A percentile compares a stretch with the other conserved stretches of the same genome.
Evolutionary conservation across 2,797 vertebrate genomes (phyloP).

Genomic region (Threskiornis aethiopicus): DNA sequence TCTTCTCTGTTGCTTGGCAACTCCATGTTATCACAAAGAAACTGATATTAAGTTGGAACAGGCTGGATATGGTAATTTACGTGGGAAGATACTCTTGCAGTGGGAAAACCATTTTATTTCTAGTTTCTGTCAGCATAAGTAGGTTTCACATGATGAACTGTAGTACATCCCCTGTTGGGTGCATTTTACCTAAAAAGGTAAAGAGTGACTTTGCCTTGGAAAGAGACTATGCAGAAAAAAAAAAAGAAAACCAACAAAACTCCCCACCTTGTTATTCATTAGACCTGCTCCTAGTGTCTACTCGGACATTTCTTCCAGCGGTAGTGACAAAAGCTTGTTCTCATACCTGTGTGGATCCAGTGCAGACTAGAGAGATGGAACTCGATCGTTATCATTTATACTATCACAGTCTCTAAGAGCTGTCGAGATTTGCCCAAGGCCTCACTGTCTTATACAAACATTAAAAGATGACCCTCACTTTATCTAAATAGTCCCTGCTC

Average conservation of each 20-base stretch:
- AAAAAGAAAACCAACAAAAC: not conserved
- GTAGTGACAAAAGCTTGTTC: not conserved
- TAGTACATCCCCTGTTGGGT: constrained; percentile 41
- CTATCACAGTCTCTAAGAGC: not conserved
- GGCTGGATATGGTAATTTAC: constrained; percentile 67
- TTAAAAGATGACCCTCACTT: not conserved
- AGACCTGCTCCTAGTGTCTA: not conserved
- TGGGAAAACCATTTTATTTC: constrained; percentile 69
- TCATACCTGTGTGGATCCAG: not conserved
- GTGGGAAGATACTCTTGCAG: constrained; percentile 67
- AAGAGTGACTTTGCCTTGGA: constrained; percentile 31
- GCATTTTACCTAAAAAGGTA: constrained; percentile 74
- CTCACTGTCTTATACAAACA: not conserved
- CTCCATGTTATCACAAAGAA: constrained; percentile 63
- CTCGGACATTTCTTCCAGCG: not conserved
- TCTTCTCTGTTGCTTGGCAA: constrained; percentile 72
- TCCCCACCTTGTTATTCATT: not conserved
- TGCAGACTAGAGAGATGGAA: not conserved
- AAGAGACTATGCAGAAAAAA: not conserved
- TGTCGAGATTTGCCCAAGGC: not conserved
- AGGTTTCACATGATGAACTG: constrained; percentile 62
- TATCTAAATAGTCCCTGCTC: not conserved
- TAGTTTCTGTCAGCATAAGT: constrained; percentile 59
- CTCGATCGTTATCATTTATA: not conserved
- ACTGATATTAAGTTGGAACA: constrained; percentile 72